Conservation (phyloP, 2,113 vertebrate species). For the Cyanistes caeruleus region DNA sequence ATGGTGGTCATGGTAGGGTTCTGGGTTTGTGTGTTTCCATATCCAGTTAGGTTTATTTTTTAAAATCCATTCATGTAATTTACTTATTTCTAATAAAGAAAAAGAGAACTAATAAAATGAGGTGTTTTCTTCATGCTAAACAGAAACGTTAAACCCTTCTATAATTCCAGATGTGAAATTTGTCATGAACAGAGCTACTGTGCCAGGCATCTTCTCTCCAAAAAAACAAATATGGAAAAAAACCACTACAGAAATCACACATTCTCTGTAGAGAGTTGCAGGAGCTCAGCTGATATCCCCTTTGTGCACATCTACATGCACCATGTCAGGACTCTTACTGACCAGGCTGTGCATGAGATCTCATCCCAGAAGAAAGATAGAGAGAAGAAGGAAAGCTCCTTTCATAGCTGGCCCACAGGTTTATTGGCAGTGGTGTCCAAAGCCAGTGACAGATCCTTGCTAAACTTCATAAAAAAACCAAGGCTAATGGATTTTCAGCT, state of each 20-base stretch:
- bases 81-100: background rate
- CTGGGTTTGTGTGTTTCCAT: background rate
- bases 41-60: background rate
- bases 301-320: background rate
- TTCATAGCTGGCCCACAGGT: background rate
- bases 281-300: background rate
- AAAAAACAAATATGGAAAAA: background rate
- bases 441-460: background rate
- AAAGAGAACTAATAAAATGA: background rate
- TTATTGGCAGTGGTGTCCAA: background rate
- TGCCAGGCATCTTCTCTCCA: background rate
- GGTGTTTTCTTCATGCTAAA: background rate
- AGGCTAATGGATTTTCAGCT: background rate
- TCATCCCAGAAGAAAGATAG: background rate
- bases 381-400: background rate
- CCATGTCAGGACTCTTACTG: background rate
- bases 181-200: background rate
- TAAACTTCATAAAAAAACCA: background rate
- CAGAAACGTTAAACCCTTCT: background rate
- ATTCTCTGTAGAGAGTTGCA: background rate
- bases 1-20: background rate
- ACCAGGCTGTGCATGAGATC: background rate
- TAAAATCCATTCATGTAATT: background rate
- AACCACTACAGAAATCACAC: rapidly evolving
- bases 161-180: background rate